phyloP scores from a whole-genome alignment of 2,797 vertebrate species.

The Amblyraja radiata region DNA sequence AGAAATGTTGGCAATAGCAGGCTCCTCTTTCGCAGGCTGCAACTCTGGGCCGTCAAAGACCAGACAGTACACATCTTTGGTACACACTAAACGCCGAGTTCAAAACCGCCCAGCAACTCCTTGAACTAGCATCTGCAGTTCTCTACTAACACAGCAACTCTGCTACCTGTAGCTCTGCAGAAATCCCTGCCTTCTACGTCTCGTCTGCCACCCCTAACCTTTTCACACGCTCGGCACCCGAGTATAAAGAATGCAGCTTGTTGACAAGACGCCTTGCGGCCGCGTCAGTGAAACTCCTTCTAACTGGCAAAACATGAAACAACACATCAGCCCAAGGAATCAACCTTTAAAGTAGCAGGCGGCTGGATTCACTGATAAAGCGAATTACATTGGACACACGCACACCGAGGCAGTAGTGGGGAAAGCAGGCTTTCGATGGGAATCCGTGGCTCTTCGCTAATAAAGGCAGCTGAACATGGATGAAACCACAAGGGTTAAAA shows the following conservation, averaged over 20 bases:
- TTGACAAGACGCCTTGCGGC: background rate
- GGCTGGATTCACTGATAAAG: background rate
- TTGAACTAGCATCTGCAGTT: too few relatives aligned
- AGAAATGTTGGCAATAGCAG: background rate
- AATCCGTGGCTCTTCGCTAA: background rate
- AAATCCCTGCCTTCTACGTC: background rate
- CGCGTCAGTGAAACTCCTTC: background rate
- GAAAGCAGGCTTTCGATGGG: background rate
- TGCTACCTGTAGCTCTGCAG: constrained; percentile 10
- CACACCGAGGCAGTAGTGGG: background rate
- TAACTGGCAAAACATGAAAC: background rate
- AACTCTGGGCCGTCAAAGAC: background rate
- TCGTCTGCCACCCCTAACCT: background rate
- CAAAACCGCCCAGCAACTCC: background rate
- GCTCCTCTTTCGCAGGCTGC: background rate
- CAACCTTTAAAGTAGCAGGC: background rate
- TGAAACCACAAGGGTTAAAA: background rate
- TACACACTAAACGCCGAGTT: background rate
- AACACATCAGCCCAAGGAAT: background rate
- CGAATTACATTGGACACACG: background rate
- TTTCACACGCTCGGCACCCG: background rate
- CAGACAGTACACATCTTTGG: background rate
- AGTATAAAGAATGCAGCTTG: background rate
- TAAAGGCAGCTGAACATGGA: background rate
- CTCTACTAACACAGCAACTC: background rate